Evolutionary conservation across 2,888 invertebrate genomes (phyloP), one percentile per base, ranked within the genome.

Genomic region (Belgica antarctica): DNA sequence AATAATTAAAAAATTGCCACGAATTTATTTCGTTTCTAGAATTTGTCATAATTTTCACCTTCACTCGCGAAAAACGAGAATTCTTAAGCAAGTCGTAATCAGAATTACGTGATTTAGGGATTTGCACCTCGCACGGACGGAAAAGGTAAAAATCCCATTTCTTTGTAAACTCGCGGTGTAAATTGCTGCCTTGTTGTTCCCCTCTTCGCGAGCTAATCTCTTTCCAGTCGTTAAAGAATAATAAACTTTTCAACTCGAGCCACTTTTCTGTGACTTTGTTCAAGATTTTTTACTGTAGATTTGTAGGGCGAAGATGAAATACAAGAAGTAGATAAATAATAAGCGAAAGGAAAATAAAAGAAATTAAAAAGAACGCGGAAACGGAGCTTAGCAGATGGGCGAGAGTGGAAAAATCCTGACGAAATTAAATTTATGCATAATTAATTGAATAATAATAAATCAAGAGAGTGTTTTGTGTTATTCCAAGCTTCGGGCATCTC

Each of bases 361-460:
- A 52, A 52, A 52, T 52, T 17, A 52, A 52, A 52, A 12, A 41
- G 15, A 52, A 52, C 8, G 52, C 52, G 52, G 41, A 41, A 41
- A 52, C 17, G 8, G 52, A 7, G 17, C 52, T 22, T 22, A 5
- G 22, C 52, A 52, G 52, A 25, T 59, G 27, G 27, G 61, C 25
- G 61, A 27, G 57, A 57, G 22, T 24, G 57, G n/a, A n/a, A 57
- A 57, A 61, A 61, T 61, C 28, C 61, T 27, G 28, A 36, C 22
- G 36, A 63, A 63, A 63, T 63, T 63, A 63, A 41, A 63, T 63
- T 63, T 63, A 63, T 63, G 63, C 63, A 63, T 63, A 63, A 63
- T 63, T 63, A 63, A 63, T 63, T 63, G 63, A 63, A 63, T 63
- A 36, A 63, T 63, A 28, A 63, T 63, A 63, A 63, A 63, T 63